A percentile compares a stretch with the other conserved stretches of the same genome.
Evolutionary conservation across 1,140 invertebrate genomes (phyloP).

Genomic region (Polypedilum pembai): DNA sequence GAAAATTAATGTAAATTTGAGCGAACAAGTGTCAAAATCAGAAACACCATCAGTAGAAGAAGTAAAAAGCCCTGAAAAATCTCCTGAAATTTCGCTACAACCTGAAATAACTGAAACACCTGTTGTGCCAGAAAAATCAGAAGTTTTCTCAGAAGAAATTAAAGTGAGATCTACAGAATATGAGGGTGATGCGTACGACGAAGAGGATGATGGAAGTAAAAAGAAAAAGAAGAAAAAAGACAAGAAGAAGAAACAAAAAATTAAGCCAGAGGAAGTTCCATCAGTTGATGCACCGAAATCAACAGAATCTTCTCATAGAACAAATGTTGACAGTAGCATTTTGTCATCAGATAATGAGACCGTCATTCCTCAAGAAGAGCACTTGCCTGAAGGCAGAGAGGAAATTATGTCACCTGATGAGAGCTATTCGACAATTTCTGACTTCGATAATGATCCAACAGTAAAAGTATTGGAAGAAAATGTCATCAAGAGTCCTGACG

Average conservation of each 20-base stretch:
- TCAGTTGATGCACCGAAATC: slow-evolving; percentile 42
- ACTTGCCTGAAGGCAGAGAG: slow-evolving; percentile 30
- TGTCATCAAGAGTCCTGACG: slow-evolving; percentile 34
- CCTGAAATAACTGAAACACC: slow-evolving; percentile 33
- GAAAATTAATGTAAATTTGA: slow-evolving; percentile 39
- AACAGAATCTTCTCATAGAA: slow-evolving; percentile 34
- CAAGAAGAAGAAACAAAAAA: slow-evolving; percentile 45
- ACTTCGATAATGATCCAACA: slow-evolving; percentile 48
- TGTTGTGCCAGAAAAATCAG: slow-evolving; percentile 36
- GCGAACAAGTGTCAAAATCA: slow-evolving; percentile 36
- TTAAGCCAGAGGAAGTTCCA: slow-evolving; percentile 43
- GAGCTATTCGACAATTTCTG: slow-evolving; percentile 50
- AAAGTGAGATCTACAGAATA: slow-evolving; percentile 47
- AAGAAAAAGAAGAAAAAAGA: slow-evolving; percentile 41
- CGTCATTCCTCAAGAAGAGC: background rate
- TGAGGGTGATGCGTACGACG: slow-evolving; percentile 47
- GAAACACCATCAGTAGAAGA: slow-evolving; percentile 33
- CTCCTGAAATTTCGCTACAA: slow-evolving; percentile 29
- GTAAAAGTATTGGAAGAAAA: slow-evolving; percentile 60
- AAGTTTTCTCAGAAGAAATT: slow-evolving; percentile 29
- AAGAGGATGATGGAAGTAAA: slow-evolving; percentile 39
- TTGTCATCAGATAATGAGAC: slow-evolving; percentile 24
- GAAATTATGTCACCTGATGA: slow-evolving; percentile 44
- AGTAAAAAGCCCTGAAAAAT: slow-evolving; percentile 36
- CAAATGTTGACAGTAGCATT: slow-evolving; percentile 31